Conservation (phyloP, 2,888 invertebrate genomes). For the Torymus texanus region DNA sequence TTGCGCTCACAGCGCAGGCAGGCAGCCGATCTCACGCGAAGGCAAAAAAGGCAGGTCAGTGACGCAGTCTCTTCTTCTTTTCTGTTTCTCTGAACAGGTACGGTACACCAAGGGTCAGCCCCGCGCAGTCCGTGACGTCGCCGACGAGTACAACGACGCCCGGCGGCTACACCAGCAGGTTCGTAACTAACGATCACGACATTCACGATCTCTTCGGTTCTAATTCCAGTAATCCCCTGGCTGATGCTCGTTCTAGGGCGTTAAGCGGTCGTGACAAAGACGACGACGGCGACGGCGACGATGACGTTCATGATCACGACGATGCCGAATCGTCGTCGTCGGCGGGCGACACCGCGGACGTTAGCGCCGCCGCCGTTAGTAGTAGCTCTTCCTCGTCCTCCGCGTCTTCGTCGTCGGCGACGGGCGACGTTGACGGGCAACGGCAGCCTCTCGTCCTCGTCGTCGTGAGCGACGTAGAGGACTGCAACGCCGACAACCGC, state of each 20-base stretch:
- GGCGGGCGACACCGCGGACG: conserved; percentile 54
- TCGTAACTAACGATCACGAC: conserved; percentile 72
- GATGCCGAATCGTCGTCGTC: conserved; percentile 55
- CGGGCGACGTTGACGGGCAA: no score
- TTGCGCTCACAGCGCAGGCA: not conserved
- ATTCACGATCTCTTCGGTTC: conserved; percentile 66
- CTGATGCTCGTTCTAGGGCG: conserved; percentile 71
- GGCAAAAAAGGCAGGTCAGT: conserved; percentile 20
- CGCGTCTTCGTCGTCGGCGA: not conserved
- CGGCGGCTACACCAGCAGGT: conserved; percentile 83
- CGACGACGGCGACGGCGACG: conserved; percentile 61
- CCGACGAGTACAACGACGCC: conserved; percentile 66
- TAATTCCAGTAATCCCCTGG: conserved; percentile 72
- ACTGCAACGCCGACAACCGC: not conserved
- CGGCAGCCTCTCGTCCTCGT: not conserved
- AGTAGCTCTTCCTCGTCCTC: conserved; percentile 9
- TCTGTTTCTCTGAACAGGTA: conserved; percentile 63
- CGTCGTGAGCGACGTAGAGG: not conserved
- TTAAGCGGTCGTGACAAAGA: conserved; percentile 62
- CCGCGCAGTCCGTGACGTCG: conserved; percentile 70
- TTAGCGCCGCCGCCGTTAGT: conserved; percentile 23
- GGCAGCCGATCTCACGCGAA: not conserved
- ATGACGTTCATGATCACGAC: conserved; percentile 25
- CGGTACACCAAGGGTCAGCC: conserved; percentile 72
- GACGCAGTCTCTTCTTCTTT: conserved; percentile 29